Base-by-base conservation (phyloP, 2,797 vertebrate genomes). In the Myiotriccus ornatus region DNA sequence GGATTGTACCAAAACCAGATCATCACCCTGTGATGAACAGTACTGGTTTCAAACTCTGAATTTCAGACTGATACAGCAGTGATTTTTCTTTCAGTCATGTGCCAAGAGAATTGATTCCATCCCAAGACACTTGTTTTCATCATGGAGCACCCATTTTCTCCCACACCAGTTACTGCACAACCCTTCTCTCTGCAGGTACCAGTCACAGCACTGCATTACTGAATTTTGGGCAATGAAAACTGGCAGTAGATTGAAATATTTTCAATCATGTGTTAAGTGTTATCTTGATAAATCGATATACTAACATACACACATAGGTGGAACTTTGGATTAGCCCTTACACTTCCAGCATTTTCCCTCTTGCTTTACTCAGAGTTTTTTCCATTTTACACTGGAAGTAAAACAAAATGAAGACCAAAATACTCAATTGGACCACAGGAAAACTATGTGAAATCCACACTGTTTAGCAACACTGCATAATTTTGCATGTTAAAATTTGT, bases 401-500 rank as follows among this genome's bases (percentile, higher is more conserved):
- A 41, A 46, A 47, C 10, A 79, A 79, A 80, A 59, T 39, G 9
- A 62, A 76, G n/a, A 75, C 7, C 30, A 57, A 75, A 65, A 68
- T 37, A 62, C 18, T 73, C 27, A 43, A 1, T 5, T 52, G 47
- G 69, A 69, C 32, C 60, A 73, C 47, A 79, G 52, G 24, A 84
- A 87, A 87, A 32, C 34, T 32, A 24, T 2, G 5, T 14, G 34
- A 81, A 89, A 68, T 49, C 52, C 44, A 82, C n/a, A 24, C 27
- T 90, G 41, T 62, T 94, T 86, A 93, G 44, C 44, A 84, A 62
- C 37, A 46, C 30, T 10, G 44, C 52, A 85, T 43, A 77, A 82
- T 64, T 87, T 67, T 71, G 41, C 74, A 84, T 80, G 46, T 84
- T 88, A 84, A 93, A 81, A 71, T 78, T 68, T 81, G 37, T 80